Evolutionary conservation across 2,113 vertebrate genomes (phyloP), one percentile per base, ranked within the genome.

Genomic region (Morone chrysops): DNA sequence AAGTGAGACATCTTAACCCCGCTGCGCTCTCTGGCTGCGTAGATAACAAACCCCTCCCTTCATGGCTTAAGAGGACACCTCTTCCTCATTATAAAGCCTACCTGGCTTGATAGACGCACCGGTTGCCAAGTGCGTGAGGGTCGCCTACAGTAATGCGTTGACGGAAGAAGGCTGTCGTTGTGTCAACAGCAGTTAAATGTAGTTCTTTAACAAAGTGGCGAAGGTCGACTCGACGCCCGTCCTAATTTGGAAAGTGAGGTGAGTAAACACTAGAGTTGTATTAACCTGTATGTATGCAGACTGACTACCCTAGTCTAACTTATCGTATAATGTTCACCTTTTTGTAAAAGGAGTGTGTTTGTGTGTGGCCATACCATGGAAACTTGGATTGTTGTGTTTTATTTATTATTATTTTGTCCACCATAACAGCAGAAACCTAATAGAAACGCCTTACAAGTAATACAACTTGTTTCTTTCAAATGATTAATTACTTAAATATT

Each of bases 81-180:
- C 18, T 43, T 61, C 63, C 53, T 60, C 12, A 14, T 16, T 11
- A 47, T 4, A 11, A 1, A 10, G 57, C 73, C 31, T 43, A 89
- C 83, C 87, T 83, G 87, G 31, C 59, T 25, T n/a, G 50, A 65
- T n/a, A 53, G 18, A 70, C 51, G 4, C 45, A 67, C n/a, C 12
- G 50, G 40, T 65, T 36, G 11, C 8, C 71, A 84, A 75, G 71
- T 85, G 82, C 17, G 67, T 41, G 22, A 11, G 50, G 41, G 38
- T 11, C 1, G 22, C 17, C 40, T 18, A 4, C 6, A 0, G 38
- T 14, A 25, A 6, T 22, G 22, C 7, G 6, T 59, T 40, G 54
- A 70, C 48, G 20, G 59, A 50, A 77, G 40, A 36, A 36, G 53
- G 31, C 36, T 11, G 22, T 17, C 4, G 9, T 5, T 66, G 41